phyloP scores from a whole-genome alignment of 1,140 invertebrate genomes.

The Plodia interpunctella region DNA sequence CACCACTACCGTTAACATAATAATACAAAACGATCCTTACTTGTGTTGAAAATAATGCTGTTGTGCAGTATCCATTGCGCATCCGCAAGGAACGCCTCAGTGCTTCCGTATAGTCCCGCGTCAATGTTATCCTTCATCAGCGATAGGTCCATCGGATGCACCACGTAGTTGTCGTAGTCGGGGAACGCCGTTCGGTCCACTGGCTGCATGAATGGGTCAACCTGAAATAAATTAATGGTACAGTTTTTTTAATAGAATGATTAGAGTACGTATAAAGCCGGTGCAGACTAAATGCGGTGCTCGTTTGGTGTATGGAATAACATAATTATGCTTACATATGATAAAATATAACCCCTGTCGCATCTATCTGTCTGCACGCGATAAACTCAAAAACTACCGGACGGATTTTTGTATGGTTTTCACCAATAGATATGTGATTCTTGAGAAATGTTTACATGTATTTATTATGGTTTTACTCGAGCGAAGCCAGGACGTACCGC shows the following conservation, averaged over 20 bases:
- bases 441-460: no score
- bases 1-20: background rate
- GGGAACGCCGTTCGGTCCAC: constrained; percentile 83
- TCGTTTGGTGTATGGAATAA: no score
- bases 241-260: background rate
- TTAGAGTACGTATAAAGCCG: no score
- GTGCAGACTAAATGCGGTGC: no score
- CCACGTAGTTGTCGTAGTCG: constrained; percentile 87
- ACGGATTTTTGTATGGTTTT: no score
- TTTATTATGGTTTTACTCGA: no score
- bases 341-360: no score
- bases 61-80: constrained; percentile 96
- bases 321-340: no score
- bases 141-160: constrained; percentile 90
- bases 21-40: constrained; percentile 73
- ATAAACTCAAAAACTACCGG: no score
- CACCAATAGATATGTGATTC: no score
- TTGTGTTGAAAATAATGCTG: constrained; percentile 91
- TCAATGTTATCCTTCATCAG: constrained; percentile 87
- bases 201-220: constrained; percentile 85
- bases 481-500: no score
- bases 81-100: constrained; percentile 92
- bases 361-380: no score
- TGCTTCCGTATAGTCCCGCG: constrained; percentile 89
- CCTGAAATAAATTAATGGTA: constrained; percentile 60